phyloP scores from a whole-genome alignment of 2,888 invertebrate species.

The Hermodice carunculata region DNA sequence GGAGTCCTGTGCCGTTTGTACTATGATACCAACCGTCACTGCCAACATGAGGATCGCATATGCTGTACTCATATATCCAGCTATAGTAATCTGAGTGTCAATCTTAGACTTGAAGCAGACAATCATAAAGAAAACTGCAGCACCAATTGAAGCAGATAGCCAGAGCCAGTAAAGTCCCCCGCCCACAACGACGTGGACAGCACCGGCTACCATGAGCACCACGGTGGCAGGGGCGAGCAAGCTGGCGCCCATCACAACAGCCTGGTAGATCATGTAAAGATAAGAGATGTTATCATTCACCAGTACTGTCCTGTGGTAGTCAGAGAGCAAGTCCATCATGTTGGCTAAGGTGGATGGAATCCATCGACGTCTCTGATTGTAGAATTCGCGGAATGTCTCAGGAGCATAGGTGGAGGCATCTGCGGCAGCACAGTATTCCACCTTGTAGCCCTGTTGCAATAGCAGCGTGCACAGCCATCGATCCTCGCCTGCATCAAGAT shows the following conservation, averaged over 20 bases:
- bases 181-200: conserved; percentile 55
- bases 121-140: conserved; percentile 53
- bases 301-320: conserved; percentile 50
- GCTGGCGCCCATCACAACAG: conserved; percentile 51
- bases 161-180: conserved; percentile 51
- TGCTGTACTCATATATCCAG: conserved; percentile 75
- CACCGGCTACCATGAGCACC: conserved; percentile 64
- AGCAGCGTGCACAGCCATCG: conserved; percentile 45
- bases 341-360: conserved; percentile 99
- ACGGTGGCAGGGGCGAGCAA: conserved; percentile 62
- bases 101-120: conserved; percentile 54
- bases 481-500: conserved; percentile 45
- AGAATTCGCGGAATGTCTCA: conserved; percentile 80
- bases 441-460: conserved; percentile 46
- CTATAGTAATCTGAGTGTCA: conserved; percentile 54
- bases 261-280: conserved; percentile 58
- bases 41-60: conserved; percentile 74
- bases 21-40: conserved; percentile 49
- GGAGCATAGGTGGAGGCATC: conserved; percentile 99
- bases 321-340: conserved; percentile 86
- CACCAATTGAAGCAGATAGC: conserved; percentile 48
- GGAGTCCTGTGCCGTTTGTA: conserved; percentile 48
- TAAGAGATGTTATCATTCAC: conserved; percentile 57
- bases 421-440: conserved; percentile 98
- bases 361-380: conserved; percentile 98